A percentile compares a stretch with the other conserved stretches of the same genome.
These are phyloP conservation scores for Andrena praecox DNA, from an alignment of 2,888 invertebrate genomes.

Conservation along the genomic window DNA sequence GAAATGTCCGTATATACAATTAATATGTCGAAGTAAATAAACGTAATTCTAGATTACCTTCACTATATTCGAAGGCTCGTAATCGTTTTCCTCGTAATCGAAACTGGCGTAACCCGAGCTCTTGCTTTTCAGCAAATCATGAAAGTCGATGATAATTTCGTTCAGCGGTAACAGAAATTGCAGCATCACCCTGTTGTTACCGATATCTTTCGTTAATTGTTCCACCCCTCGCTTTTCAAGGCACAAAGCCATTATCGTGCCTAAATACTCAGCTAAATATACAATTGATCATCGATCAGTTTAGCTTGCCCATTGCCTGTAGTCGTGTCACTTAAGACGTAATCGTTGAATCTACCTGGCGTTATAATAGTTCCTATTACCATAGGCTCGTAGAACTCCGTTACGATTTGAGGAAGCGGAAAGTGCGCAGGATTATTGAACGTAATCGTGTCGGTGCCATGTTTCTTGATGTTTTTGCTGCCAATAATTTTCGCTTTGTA, in stretches of 20 bases:
- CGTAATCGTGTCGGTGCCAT: conserved; percentile 87
- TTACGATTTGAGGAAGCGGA: conserved; percentile 89
- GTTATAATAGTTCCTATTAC: conserved; percentile 96
- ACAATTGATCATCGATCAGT: background rate
- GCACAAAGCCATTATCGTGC: conserved; percentile 90
- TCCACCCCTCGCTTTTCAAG: conserved; percentile 91
- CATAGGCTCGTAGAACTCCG: conserved; percentile 94
- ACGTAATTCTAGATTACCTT: conserved; percentile 87
- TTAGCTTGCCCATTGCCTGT: background rate
- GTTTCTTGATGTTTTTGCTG: conserved; percentile 89
- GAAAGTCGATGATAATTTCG: conserved; percentile 98
- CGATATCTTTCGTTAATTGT: conserved; percentile 91
- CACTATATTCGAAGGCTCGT: conserved; percentile 90
- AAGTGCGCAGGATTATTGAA: conserved; percentile 91
- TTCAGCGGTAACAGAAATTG: conserved; percentile 94
- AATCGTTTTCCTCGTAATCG: conserved; percentile 96
- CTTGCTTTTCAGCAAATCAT: conserved; percentile 94
- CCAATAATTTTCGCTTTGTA: conserved; percentile 92
- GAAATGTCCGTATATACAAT: conserved; percentile 5
- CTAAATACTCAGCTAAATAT: conserved; percentile 88
- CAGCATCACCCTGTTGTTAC: conserved; percentile 92
- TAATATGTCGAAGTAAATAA: background rate
- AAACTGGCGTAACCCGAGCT: conserved; percentile 98
- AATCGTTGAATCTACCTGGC: conserved; percentile 86
- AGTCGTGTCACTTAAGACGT: background rate